These are phyloP conservation scores for Drosophila santomea DNA, from an alignment of 1,140 invertebrate genomes.

Conservation along the genomic window DNA sequence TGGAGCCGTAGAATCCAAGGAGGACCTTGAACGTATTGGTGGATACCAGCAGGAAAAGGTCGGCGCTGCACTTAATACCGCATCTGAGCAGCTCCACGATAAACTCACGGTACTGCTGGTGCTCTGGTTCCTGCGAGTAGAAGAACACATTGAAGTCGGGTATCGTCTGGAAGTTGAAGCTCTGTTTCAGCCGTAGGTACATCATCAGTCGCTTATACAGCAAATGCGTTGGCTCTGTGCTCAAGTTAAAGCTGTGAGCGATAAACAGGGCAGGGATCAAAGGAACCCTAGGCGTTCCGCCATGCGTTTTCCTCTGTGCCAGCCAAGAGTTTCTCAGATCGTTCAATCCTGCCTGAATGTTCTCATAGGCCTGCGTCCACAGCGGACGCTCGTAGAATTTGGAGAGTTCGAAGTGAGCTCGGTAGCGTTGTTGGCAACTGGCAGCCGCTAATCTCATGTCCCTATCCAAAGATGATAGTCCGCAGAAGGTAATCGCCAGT, in stretches of 20 bases:
- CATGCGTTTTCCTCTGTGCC: slow-evolving; percentile 71
- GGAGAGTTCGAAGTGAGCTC: slow-evolving; percentile 84
- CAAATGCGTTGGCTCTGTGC: slow-evolving; percentile 87
- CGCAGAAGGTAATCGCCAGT: slow-evolving; percentile 87
- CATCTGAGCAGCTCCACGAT: slow-evolving; percentile 88
- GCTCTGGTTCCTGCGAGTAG: slow-evolving; percentile 88
- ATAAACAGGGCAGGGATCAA: slow-evolving; percentile 88
- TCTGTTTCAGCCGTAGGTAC: slow-evolving; percentile 88
- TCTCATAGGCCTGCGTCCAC: slow-evolving; percentile 84
- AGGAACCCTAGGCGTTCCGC: slow-evolving; percentile 86
- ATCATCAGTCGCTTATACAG: slow-evolving; percentile 88
- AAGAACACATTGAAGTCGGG: slow-evolving; percentile 90
- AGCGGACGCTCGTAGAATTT: slow-evolving; percentile 85
- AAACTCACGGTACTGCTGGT: slow-evolving; percentile 87
- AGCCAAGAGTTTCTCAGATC: slow-evolving; percentile 71
- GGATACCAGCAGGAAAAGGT: slow-evolving; percentile 87
- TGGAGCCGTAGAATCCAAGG: slow-evolving; percentile 85
- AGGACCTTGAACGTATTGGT: slow-evolving; percentile 87
- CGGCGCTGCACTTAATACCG: slow-evolving; percentile 87
- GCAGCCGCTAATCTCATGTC: slow-evolving; percentile 87
- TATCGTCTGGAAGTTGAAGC: slow-evolving; percentile 88
- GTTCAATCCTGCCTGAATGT: slow-evolving; percentile 85
- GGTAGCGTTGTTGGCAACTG: slow-evolving; percentile 87
- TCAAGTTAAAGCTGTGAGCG: slow-evolving; percentile 87
- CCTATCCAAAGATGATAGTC: slow-evolving; percentile 86